A percentile compares a stretch with the other conserved stretches of the same genome.
Conservation (phyloP, 2,888 invertebrate species). For the Polia nebulosa region DNA sequence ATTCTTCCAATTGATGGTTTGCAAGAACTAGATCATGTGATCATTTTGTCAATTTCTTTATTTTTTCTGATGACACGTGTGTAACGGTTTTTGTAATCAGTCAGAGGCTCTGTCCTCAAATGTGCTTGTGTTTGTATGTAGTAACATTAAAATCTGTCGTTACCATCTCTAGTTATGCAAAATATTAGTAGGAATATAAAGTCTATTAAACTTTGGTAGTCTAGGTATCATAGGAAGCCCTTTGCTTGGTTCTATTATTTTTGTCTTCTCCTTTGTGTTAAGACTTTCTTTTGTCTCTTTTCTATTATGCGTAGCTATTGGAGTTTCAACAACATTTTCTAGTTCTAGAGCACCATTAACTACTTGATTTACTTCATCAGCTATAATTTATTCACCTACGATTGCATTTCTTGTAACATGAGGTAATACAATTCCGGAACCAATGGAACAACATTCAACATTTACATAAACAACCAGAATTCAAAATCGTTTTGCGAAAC, state of each 20-base stretch:
- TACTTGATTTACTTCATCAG: neutral
- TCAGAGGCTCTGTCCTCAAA: neutral
- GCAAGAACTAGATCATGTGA: conserved; percentile 14
- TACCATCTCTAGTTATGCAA: too few relatives aligned
- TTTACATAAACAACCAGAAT: conserved; percentile 42
- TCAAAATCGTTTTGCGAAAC: conserved; percentile 46
- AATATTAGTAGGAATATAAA: neutral
- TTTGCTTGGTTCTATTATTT: neutral
- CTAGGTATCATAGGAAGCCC: neutral
- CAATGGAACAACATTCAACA: conserved; percentile 27
- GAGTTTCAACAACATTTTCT: neutral
- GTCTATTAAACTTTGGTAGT: neutral
- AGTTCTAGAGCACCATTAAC: conserved; percentile 3
- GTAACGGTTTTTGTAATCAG: conserved; percentile 13
- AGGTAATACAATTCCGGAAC: conserved; percentile 42
- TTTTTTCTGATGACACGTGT: neutral
- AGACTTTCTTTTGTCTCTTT: neutral
- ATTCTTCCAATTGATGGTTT: conserved; percentile 31
- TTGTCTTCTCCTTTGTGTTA: neutral
- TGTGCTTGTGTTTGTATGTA: neutral
- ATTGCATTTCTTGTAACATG: conserved; percentile 33
- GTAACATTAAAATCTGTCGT: too few relatives aligned
- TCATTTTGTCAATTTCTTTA: conserved; percentile 10
- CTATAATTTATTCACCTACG: conserved; percentile 22
- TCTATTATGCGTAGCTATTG: neutral